Conservation (phyloP, 2,113 vertebrate genomes). For the Lepus europaeus region DNA sequence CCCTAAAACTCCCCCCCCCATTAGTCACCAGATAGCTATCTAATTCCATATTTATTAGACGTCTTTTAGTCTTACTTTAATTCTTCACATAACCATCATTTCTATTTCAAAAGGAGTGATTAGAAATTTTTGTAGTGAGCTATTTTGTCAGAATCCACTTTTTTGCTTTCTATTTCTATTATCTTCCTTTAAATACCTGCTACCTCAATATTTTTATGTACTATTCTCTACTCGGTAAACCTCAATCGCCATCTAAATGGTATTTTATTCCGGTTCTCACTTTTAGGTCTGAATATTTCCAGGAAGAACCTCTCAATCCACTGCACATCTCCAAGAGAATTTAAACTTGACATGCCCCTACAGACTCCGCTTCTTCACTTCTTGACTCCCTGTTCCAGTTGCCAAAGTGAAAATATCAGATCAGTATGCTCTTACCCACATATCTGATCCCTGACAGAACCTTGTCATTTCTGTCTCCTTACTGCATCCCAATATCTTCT, state of each 20-base stretch:
- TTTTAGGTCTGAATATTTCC: not conserved
- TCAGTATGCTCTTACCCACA: not conserved
- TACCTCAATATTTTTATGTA: not conserved
- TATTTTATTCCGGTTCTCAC: not conserved
- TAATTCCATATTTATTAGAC: not conserved
- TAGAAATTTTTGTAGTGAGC: not conserved
- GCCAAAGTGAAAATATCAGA: not conserved
- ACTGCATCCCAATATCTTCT: not conserved
- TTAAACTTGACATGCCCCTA: not conserved
- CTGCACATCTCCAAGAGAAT: not conserved
- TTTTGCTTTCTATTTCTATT: not conserved
- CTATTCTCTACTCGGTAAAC: not conserved
- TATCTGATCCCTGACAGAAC: not conserved
- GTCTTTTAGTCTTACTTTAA: not conserved
- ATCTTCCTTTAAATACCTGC: not conserved
- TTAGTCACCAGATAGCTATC: not conserved
- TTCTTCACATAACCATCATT: not conserved
- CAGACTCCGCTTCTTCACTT: not conserved
- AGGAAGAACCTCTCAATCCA: not conserved
- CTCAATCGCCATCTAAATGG: not conserved
- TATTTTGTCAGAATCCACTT: not conserved
- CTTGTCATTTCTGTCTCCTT: not conserved
- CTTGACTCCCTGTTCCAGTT: not conserved
- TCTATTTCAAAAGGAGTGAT: not conserved
- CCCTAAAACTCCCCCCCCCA: not conserved